Conservation (phyloP, 1,140 invertebrate species). For the Saccostrea cuccullata region DNA sequence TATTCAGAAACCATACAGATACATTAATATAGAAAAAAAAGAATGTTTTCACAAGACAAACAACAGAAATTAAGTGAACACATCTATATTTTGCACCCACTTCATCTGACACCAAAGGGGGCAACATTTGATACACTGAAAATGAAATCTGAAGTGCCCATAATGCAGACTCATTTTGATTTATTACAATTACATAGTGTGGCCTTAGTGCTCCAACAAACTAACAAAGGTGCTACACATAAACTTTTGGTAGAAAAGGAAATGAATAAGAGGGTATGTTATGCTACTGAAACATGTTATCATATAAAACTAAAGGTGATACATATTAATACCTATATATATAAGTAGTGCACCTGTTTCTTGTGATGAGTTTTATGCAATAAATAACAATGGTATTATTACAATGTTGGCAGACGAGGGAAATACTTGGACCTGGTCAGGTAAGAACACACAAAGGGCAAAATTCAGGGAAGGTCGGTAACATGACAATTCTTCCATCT, state of each 20-base stretch:
- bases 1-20: neutral
- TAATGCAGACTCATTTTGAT: constrained; percentile 2
- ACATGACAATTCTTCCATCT: neutral
- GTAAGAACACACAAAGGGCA: neutral
- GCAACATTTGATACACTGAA: neutral
- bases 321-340: neutral
- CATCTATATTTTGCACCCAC: constrained; percentile 27
- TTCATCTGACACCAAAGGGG: neutral
- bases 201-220: neutral
- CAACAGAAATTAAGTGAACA: constrained; percentile 21
- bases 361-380: constrained; percentile 1
- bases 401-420: neutral
- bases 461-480: neutral
- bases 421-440: constrained; percentile 26
- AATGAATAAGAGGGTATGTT: neutral
- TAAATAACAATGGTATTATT: constrained; percentile 15
- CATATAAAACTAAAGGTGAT: no score
- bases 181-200: neutral
- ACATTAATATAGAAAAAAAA: neutral
- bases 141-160: neutral
- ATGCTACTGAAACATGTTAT: neutral
- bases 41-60: constrained; percentile 22
- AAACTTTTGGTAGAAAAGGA: neutral
- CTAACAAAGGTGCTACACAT: neutral
- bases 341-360: neutral